Percentiles rank a stretch among this genome's conserved stretches.
Evolutionary conservation across 1,140 invertebrate species (phyloP).

Genomic region (Drosophila truncata): DNA sequence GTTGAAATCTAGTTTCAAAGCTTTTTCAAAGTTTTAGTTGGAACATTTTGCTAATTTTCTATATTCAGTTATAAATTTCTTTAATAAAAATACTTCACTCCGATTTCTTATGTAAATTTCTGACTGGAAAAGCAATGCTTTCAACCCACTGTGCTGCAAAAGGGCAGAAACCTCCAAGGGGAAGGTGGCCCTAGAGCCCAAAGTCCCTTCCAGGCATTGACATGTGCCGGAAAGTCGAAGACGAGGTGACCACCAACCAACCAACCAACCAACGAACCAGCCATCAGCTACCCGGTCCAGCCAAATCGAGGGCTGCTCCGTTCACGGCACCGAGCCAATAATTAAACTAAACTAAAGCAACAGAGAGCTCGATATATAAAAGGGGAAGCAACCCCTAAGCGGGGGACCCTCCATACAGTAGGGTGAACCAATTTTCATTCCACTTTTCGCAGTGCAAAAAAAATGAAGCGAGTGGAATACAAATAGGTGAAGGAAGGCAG

Average conservation of each 20-base stretch:
- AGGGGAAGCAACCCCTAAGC: conserved; percentile 63
- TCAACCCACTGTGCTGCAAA: conserved; percentile 51
- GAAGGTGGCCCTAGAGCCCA: conserved; percentile 16
- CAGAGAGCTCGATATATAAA: conserved; percentile 14
- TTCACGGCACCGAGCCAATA: conserved; percentile 68
- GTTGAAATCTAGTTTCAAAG: too few species aligned
- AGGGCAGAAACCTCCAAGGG: conserved; percentile 24
- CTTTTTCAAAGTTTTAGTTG: too few species aligned
- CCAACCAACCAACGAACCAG: conserved; percentile 5
- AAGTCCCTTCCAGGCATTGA: conserved; percentile 65
- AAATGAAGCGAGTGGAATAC: background rate
- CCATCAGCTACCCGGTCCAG: conserved; percentile 3
- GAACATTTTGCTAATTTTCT: too few species aligned
- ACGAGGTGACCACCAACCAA: conserved; percentile 57
- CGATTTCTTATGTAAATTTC: background rate
- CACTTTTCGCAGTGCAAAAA: conserved; percentile 44
- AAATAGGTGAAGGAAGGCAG: conserved; percentile 3
- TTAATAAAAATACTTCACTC: background rate
- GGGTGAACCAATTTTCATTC: conserved; percentile 58
- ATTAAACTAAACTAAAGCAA: conserved; percentile 76
- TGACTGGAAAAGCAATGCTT: background rate
- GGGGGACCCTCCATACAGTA: conserved; percentile 42
- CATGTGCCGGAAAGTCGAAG: conserved; percentile 67
- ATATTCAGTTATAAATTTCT: background rate
- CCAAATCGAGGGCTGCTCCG: conserved; percentile 40